Evolutionary conservation across 1,140 invertebrate species (phyloP).

Genomic region (Thaumetopoea pityocampa): DNA sequence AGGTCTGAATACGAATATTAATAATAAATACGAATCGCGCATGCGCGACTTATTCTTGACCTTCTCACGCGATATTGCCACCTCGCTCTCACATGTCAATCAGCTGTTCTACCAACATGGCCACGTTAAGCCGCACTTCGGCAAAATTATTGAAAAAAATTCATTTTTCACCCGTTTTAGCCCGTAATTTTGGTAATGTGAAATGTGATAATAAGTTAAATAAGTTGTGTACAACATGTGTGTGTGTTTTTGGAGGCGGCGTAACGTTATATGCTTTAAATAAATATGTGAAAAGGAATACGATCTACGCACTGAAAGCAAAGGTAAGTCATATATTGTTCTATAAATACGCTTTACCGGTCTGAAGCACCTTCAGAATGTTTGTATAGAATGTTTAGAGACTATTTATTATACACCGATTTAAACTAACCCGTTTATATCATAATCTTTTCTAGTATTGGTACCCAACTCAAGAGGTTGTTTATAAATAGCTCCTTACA

Average conservation of each 20-base stretch:
- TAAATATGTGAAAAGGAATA: slow-evolving; percentile 37
- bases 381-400: background rate
- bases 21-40: slow-evolving; percentile 16
- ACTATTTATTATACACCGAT: background rate
- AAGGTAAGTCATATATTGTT: slow-evolving; percentile 42
- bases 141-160: slow-evolving; percentile 56
- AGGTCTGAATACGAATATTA: too few relatives aligned
- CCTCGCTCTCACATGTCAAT: slow-evolving; percentile 44
- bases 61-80: slow-evolving; percentile 9
- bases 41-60: slow-evolving; percentile 22
- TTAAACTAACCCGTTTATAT: slow-evolving; percentile 21
- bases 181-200: slow-evolving; percentile 45
- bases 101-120: slow-evolving; percentile 65
- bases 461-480: slow-evolving; percentile 25
- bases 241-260: slow-evolving; percentile 50
- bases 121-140: slow-evolving; percentile 54
- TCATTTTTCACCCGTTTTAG: slow-evolving; percentile 42
- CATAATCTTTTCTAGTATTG: slow-evolving; percentile 15
- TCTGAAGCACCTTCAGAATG: background rate
- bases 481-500: slow-evolving; percentile 35
- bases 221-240: slow-evolving; percentile 56
- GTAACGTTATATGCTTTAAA: slow-evolving; percentile 50
- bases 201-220: slow-evolving; percentile 41
- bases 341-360: slow-evolving; percentile 1
- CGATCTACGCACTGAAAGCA: slow-evolving; percentile 61